A percentile compares a stretch with the other conserved stretches of the same genome.
phyloP scores from a whole-genome alignment of 2,888 invertebrate species.

The Sphinx pinastri region DNA sequence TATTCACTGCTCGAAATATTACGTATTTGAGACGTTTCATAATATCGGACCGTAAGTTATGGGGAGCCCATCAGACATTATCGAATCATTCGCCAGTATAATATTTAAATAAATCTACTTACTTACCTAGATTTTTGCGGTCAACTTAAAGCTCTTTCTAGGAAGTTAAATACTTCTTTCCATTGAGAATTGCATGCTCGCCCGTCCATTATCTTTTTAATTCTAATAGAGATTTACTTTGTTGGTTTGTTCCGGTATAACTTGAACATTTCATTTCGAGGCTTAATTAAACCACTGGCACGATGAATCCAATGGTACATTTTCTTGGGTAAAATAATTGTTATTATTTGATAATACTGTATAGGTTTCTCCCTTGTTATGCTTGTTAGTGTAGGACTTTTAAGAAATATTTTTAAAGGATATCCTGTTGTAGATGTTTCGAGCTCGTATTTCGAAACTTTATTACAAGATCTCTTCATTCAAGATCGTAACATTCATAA shows the following conservation, averaged over 20 bases:
- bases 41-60: conserved; percentile 37
- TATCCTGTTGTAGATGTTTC: conserved; percentile 23
- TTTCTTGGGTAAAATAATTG: neutral
- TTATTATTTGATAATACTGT: neutral
- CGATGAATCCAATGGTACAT: neutral
- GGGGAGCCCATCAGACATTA: neutral
- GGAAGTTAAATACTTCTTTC: neutral
- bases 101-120: neutral
- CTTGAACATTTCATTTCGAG: conserved; percentile 61
- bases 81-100: neutral
- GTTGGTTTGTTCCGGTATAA: conserved; percentile 59
- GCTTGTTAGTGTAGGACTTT: conserved; percentile 30
- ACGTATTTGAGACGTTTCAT: conserved; percentile 59
- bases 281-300: conserved; percentile 60
- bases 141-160: neutral
- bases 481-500: conserved; percentile 4
- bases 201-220: conserved; percentile 22
- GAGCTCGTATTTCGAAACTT: conserved; percentile 35
- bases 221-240: conserved; percentile 44
- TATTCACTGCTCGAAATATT: conserved; percentile 52
- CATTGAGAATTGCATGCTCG: neutral
- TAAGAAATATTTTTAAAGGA: conserved; percentile 7
- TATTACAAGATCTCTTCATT: conserved; percentile 8
- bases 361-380: conserved; percentile 3
- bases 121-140: neutral